Evolutionary conservation across 1,140 invertebrate species (phyloP), one percentile per base, ranked within the genome.

Genomic region (Sarcophaga peregrina): DNA sequence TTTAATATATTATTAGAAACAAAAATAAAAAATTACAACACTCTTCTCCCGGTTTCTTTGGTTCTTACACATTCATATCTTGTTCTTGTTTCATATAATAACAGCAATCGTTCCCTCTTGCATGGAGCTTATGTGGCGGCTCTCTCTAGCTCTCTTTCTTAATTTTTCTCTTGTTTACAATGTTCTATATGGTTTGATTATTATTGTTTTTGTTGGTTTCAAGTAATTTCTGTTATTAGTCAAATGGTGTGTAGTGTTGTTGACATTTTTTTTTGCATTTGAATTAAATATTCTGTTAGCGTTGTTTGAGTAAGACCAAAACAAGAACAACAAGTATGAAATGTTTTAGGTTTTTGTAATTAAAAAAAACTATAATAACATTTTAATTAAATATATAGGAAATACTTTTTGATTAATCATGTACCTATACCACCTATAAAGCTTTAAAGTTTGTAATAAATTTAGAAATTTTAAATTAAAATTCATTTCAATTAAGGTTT

Each of bases 271-370:
- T 17, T 68, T 68, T 68, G 62, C 25, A 37, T 68, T 25, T 68
- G 17, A 68, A 20, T 68, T 68, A 68, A 68, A 20, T 68, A 68
- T 68, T 68, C 62, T 68, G 62, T 68, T 68, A 68, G 20, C n/a
- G 62, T 68, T 68, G 17, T 20, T 68, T 37, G 25, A 37, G 25
- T 37, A 37, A 37, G 4, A 37, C 1, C 1, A 37, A 37, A 37
- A 37, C 25, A 37, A 37, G 25, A 37, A 37, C 25, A 37, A 37
- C 25, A 37, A 37, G 25, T 37, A 37, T 37, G 25, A 37, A 37
- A 4, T n/a, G n/a, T n/a, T n/a, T n/a, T 37, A 37, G 25, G 25
- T 20, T 68, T 68, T 62, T 58, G n/a, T 15, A 6, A 58, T n/a
- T n/a, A n/a, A 58, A 11, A 58, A 7, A 58, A n/a, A n/a, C 15